phyloP scores from a whole-genome alignment of 2,888 invertebrate genomes.

The Dioctria rufipes region DNA sequence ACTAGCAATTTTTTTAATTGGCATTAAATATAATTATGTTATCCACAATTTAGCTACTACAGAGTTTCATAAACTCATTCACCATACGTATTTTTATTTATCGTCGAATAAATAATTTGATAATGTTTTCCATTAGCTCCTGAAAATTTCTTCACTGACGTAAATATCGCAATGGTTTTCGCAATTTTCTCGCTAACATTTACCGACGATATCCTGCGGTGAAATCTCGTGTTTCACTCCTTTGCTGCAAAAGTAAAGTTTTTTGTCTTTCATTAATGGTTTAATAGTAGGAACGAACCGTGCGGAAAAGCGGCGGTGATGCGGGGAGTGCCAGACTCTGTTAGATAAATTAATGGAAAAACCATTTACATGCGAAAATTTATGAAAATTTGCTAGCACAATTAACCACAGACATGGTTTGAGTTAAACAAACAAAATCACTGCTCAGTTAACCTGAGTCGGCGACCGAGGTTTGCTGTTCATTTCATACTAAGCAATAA shows the following conservation, averaged over 20 bases:
- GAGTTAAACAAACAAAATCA: conserved; percentile 23
- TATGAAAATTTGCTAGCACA: conserved; percentile 52
- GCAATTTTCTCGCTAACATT: conserved; percentile 43
- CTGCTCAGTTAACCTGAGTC: background rate
- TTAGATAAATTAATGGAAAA: conserved; percentile 50
- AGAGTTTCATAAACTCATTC: too few relatives aligned
- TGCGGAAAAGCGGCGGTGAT: background rate
- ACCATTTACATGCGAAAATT: conserved; percentile 52
- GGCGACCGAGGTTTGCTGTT: conserved; percentile 13
- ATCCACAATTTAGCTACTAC: too few relatives aligned
- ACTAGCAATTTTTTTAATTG: too few relatives aligned
- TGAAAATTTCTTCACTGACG: conserved; percentile 42
- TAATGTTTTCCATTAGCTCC: conserved; percentile 53
- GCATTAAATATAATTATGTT: too few relatives aligned
- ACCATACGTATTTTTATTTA: background rate
- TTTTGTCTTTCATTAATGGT: conserved; percentile 6
- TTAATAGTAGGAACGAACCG: too few relatives aligned
- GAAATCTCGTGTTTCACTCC: conserved; percentile 20
- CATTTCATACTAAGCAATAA: conserved; percentile 54
- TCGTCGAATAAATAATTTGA: conserved; percentile 38
- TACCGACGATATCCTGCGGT: conserved; percentile 21
- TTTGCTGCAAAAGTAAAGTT: conserved; percentile 1
- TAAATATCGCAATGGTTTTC: conserved; percentile 41
- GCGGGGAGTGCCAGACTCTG: conserved; percentile 25
- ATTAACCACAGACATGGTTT: conserved; percentile 31